A percentile compares a stretch with the other conserved stretches of the same genome.
phyloP scores from a whole-genome alignment of 2,113 vertebrate species.

The Anguilla rostrata region DNA sequence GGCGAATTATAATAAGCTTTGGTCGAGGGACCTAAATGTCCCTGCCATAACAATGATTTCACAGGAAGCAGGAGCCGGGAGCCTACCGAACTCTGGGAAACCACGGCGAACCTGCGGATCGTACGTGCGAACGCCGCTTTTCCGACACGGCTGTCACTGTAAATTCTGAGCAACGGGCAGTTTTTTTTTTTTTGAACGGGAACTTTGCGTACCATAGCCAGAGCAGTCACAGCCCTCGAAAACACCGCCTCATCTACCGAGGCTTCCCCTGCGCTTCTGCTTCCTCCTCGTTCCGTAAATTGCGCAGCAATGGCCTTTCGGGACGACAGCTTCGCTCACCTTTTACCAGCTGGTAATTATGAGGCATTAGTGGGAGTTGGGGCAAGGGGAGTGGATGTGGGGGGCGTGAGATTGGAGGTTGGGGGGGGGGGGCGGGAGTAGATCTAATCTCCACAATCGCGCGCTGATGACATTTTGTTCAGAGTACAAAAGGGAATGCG shows the following conservation, averaged over 20 bases:
- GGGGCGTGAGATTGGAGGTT: no score
- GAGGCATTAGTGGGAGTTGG: background rate
- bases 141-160: background rate
- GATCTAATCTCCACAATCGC: background rate
- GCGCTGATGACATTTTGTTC: background rate
- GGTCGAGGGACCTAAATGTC: background rate
- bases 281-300: background rate
- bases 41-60: background rate
- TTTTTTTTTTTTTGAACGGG: background rate
- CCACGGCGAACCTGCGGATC: background rate
- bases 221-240: background rate
- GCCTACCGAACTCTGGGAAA: background rate
- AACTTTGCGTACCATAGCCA: background rate
- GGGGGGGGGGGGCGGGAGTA: background rate
- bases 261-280: background rate
- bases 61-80: background rate
- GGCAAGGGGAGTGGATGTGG: background rate
- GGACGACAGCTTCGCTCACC: background rate
- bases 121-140: background rate
- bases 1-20: background rate
- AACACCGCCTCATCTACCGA: background rate
- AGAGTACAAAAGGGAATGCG: background rate
- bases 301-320: background rate
- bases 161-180: background rate
- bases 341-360: background rate